Percentiles rank a stretch among this genome's conserved stretches.
Evolutionary conservation across 2,113 vertebrate species (phyloP).

Genomic region (Phylloscopus trochiloides): DNA sequence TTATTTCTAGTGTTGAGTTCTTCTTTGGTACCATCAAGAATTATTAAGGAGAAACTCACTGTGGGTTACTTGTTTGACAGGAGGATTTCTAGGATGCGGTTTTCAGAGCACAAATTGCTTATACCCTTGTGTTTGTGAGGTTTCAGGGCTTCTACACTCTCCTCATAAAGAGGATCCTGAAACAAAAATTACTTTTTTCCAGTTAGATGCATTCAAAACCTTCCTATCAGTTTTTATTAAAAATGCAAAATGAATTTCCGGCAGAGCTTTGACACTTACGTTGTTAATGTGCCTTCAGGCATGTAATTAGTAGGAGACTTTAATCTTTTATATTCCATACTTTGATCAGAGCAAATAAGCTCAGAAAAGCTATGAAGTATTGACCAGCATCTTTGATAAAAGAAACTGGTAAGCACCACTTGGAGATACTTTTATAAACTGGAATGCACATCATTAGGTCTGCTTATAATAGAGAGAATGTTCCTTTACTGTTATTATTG

Average conservation of each 20-base stretch:
- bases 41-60: not conserved
- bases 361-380: constrained; percentile 74
- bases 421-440: constrained; percentile 60
- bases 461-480: constrained; percentile 21
- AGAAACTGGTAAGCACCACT: constrained; percentile 62
- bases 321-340: constrained; percentile 81
- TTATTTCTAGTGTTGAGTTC: not conserved
- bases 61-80: not conserved
- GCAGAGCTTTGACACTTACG: constrained; percentile 77
- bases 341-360: constrained; percentile 80
- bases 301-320: constrained; percentile 82
- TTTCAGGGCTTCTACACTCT: constrained; percentile 17
- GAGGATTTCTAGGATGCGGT: not conserved
- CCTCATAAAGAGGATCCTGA: constrained; percentile 46
- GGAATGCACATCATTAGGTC: constrained; percentile 54
- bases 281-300: constrained; percentile 85
- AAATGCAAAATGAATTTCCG: constrained; percentile 80
- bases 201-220: constrained; percentile 75
- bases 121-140: constrained; percentile 29
- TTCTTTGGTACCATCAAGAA: not conserved
- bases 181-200: constrained; percentile 76
- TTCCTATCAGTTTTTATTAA: constrained; percentile 77
- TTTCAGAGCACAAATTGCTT: constrained; percentile 53
- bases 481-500: not conserved
- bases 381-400: constrained; percentile 77